A percentile compares a stretch with the other conserved stretches of the same genome.
Evolutionary conservation across 2,797 vertebrate genomes (phyloP).

Genomic region (Lateolabrax maculatus): DNA sequence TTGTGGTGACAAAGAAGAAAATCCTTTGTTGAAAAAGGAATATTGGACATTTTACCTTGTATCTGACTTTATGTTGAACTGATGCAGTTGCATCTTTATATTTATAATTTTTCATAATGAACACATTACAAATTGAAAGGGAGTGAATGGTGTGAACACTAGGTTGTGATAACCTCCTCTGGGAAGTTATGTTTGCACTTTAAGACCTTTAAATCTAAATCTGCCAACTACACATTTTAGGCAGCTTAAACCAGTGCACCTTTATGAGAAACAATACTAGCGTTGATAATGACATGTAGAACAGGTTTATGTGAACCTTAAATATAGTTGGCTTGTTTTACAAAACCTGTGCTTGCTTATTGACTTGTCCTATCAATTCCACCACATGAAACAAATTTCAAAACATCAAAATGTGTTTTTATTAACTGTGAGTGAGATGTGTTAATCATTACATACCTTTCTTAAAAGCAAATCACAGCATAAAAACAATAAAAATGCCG

Average conservation of each 20-base stretch:
- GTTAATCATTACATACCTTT: conserved; percentile 58
- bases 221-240: conserved; percentile 8
- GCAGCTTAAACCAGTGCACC: conserved; percentile 36
- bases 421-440: conserved; percentile 64
- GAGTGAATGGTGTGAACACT: background rate
- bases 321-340: conserved; percentile 58
- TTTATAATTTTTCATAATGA: conserved; percentile 60
- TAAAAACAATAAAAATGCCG: conserved; percentile 54
- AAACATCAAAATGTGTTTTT: conserved; percentile 71
- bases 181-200: conserved; percentile 47
- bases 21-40: conserved; percentile 71
- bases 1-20: conserved; percentile 26
- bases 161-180: background rate
- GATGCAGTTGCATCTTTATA: conserved; percentile 32
- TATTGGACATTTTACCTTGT: conserved; percentile 22
- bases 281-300: conserved; percentile 35
- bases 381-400: conserved; percentile 20
- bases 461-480: conserved; percentile 53
- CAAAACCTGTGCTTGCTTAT: conserved; percentile 29
- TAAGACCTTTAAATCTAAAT: conserved; percentile 13
- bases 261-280: conserved; percentile 13
- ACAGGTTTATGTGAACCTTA: conserved; percentile 44
- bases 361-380: background rate
- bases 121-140: conserved; percentile 6
- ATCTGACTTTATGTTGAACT: conserved; percentile 38